Conservation (phyloP, 2,888 invertebrate genomes). For the Auanema sp. region DNA sequence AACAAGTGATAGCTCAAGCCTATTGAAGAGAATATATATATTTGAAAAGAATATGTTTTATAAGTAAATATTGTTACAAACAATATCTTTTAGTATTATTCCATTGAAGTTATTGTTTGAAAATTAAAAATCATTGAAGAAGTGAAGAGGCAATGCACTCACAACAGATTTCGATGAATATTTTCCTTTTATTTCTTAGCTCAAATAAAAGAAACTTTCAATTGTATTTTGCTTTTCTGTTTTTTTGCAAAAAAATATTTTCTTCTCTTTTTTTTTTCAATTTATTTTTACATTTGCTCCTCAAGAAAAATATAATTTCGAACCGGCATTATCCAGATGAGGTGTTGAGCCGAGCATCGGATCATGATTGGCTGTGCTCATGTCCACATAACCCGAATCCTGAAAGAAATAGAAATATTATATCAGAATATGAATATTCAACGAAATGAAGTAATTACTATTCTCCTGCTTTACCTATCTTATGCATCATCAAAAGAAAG, state of each 20-base stretch:
- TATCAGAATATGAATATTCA: no score
- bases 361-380: slow-evolving; percentile 27
- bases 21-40: no score
- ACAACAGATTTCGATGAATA: background rate
- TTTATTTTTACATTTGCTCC: background rate
- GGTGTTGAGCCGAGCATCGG: slow-evolving; percentile 59
- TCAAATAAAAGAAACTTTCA: slow-evolving; percentile 1
- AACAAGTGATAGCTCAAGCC: no score
- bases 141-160: background rate
- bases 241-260: background rate
- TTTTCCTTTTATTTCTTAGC: slow-evolving; percentile 7
- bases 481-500: no score
- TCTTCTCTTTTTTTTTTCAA: slow-evolving; percentile 7
- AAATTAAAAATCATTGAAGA: no score
- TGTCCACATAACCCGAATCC: slow-evolving; percentile 61
- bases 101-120: no score
- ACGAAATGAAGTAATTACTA: no score
- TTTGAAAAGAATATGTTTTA: no score
- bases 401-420: slow-evolving; percentile 23
- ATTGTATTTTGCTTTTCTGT: background rate
- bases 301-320: slow-evolving; percentile 6
- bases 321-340: slow-evolving; percentile 54
- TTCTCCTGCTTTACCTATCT: no score
- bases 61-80: no score
- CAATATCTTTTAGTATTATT: no score